Evolutionary conservation across 2,113 vertebrate genomes (phyloP).

Genomic region (Todiramphus saurophagus): DNA sequence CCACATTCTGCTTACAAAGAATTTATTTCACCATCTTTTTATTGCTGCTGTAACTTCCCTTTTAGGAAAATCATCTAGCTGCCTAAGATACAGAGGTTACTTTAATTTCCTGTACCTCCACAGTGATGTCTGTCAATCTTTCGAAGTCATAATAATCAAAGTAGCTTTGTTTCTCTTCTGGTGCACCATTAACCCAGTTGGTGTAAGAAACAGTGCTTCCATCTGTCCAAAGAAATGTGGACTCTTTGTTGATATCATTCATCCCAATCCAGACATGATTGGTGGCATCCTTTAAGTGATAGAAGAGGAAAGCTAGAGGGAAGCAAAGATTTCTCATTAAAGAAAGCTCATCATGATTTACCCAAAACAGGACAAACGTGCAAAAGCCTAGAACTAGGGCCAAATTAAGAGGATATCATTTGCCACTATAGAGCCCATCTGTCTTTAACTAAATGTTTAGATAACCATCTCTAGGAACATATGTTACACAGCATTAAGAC

Average conservation of each 20-base stretch:
- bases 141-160: not conserved
- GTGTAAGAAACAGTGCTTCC: slow-evolving; percentile 84
- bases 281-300: slow-evolving; percentile 70
- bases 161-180: slow-evolving; percentile 11
- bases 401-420: not conserved
- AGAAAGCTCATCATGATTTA: not conserved
- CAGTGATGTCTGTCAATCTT: not conserved
- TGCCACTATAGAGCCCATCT: not conserved
- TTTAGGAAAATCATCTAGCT: not conserved
- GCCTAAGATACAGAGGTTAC: not conserved
- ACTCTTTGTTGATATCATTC: slow-evolving; percentile 87
- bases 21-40: not conserved
- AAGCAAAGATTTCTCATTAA: not conserved
- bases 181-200: slow-evolving; percentile 89
- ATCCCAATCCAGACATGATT: slow-evolving; percentile 85
- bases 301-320: slow-evolving; percentile 85
- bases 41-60: not conserved
- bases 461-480: not conserved
- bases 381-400: not conserved
- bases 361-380: not conserved
- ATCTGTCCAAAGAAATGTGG: slow-evolving; percentile 87
- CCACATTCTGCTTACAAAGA: not conserved
- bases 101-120: slow-evolving; percentile 20
- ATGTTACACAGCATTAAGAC: not conserved
- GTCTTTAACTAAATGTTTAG: not conserved